These are phyloP conservation scores for Capromys pilorides DNA, from an alignment of 2,797 vertebrate genomes.

Conservation along the genomic window DNA sequence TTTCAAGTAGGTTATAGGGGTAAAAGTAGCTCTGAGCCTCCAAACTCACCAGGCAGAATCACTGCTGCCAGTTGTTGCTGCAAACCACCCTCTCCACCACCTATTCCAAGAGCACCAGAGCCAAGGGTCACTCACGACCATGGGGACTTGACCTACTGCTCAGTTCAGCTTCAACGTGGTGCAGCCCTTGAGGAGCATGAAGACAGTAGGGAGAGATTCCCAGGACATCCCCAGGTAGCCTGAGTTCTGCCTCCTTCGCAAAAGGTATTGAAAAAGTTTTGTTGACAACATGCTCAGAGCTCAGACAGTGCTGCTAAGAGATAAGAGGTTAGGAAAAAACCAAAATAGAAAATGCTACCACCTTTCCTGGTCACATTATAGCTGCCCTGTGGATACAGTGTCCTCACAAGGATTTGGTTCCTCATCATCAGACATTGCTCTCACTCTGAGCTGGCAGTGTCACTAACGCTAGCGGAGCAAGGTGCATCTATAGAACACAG, in stretches of 20 bases:
- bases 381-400: not conserved
- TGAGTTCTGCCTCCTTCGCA: not conserved
- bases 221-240: not conserved
- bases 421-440: fast-evolving
- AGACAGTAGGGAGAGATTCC: fast-evolving
- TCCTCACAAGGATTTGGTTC: not conserved
- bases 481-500: not conserved
- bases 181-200: too few species aligned
- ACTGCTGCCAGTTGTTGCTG: not conserved
- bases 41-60: too few species aligned
- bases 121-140: not conserved
- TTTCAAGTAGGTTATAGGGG: not conserved
- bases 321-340: not conserved
- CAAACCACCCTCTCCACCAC: not conserved
- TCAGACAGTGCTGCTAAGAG: not conserved
- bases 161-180: not conserved
- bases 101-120: not conserved
- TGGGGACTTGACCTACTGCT: not conserved
- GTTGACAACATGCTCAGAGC: not conserved
- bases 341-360: not conserved
- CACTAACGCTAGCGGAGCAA: not conserved
- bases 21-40: not conserved
- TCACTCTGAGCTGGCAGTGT: not conserved
- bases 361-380: too few species aligned
- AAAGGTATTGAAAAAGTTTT: not conserved